Evolutionary conservation across 2,797 vertebrate genomes (phyloP).

Genomic region (Diglossa cyanea): DNA sequence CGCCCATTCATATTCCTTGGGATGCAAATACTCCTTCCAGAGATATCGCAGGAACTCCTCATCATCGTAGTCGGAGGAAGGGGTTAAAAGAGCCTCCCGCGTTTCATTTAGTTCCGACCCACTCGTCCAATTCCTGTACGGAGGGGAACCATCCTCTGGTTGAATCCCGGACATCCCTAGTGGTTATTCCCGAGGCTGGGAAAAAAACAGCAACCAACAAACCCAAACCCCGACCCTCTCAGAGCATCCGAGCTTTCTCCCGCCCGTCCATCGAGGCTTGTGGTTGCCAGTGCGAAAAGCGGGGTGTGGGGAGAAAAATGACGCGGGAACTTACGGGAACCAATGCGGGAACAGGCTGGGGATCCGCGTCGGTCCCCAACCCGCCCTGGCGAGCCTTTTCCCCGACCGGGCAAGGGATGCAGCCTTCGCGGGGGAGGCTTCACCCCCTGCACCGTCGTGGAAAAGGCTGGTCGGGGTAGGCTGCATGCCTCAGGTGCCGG

Average conservation of each 20-base stretch:
- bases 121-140: constrained; percentile 79
- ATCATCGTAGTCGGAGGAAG: constrained; percentile 86
- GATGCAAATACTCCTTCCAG: constrained; percentile 93
- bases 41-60: constrained; percentile 92
- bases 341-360: constrained; percentile 58
- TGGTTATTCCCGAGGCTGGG: background rate
- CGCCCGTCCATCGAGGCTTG: constrained; percentile 48
- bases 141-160: constrained; percentile 58
- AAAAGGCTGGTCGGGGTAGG: background rate
- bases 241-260: constrained; percentile 47
- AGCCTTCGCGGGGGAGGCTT: background rate
- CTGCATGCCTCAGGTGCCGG: background rate
- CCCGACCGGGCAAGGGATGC: background rate
- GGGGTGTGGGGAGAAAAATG: constrained; percentile 67
- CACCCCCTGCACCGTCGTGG: background rate
- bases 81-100: constrained; percentile 68
- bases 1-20: constrained; percentile 95
- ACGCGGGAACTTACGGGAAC: constrained; percentile 72
- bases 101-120: constrained; percentile 77
- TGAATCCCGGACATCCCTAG: constrained; percentile 81
- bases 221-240: background rate
- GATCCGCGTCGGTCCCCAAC: constrained; percentile 58
- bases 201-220: background rate
- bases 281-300: constrained; percentile 22
- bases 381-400: constrained; percentile 2